Evolutionary conservation across 64 coral and sea anemone genomes (phyloP), one percentile per base, ranked within the genome.

Genomic region (Stylophora pistillata): DNA sequence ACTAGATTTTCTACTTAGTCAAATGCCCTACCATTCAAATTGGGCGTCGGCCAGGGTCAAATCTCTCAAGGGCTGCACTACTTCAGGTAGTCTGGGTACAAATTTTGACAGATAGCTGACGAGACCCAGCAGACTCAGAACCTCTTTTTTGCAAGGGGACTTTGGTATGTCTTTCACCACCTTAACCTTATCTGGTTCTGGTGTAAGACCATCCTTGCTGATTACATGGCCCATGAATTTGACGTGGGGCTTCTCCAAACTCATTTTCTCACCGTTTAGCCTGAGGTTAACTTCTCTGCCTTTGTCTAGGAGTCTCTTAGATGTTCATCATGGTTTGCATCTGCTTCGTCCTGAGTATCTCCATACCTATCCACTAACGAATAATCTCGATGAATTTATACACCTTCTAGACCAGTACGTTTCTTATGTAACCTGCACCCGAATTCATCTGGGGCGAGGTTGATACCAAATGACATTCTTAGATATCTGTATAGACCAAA

Each of bases 1-100:
- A 91, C 89, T 68, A 91, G 71, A 55, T 85, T 72, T 31, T 77
- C 85, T 21, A 85, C 47, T 27, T 91, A 16, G 23, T 31, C 69
- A n/a, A 91, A 91, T 55, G 89, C 89, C 84, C 77, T 76, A 65
- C 90, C 74, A 92, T 57, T 69, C 52, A 76, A 91, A 92, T 23
- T 55, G 75, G 57, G 47, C 62, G 28, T 92, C 56, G 33, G 76
- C 71, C 26, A 25, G 64, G 27, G 90, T 92, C 73, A 86, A 41
- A 11, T 92, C 90, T 18, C 82, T 34, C 53, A 86, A 32, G 77
- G 90, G 73, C 58, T 86, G 81, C 66, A 52, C 90, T 28, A 78
- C 74, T 56, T 92, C 89, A 15, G 90, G 86, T 53, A 92, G 74
- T 62, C 74, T 61, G 7, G 90, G 72, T 31, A 92, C 81, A 84